Evolutionary conservation across 2,113 vertebrate species (phyloP).

Genomic region (Pachycephala philippinensis): DNA sequence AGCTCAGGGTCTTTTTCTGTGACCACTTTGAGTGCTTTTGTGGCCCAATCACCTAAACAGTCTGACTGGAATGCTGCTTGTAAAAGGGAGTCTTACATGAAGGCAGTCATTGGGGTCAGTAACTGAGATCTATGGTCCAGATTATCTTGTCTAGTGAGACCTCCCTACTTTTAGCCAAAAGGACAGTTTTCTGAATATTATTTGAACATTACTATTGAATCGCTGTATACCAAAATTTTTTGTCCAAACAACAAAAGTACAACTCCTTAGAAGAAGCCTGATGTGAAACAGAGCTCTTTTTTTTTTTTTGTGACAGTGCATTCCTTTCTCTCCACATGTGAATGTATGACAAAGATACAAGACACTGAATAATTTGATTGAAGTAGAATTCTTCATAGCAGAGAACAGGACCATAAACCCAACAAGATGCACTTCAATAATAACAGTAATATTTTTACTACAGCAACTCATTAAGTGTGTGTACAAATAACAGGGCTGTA

Average conservation of each 20-base stretch:
- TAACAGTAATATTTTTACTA: neutral
- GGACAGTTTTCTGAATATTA: neutral
- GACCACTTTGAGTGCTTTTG: fast-evolving
- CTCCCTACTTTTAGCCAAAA: neutral
- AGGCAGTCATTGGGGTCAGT: neutral
- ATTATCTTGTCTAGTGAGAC: neutral
- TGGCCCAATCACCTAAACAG: neutral
- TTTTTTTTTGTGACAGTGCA: neutral
- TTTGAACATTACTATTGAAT: neutral
- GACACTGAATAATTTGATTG: neutral
- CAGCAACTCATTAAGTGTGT: neutral
- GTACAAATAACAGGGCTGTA: neutral
- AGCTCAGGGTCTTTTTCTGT: neutral
- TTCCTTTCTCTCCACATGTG: neutral
- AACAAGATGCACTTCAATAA: neutral
- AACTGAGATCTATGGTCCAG: neutral
- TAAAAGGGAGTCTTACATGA: neutral
- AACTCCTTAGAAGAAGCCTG: neutral
- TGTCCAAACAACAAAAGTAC: neutral
- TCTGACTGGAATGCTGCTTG: neutral
- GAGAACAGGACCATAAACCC: neutral
- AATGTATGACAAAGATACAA: neutral
- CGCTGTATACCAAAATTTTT: neutral
- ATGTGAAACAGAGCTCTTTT: neutral
- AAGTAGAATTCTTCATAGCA: neutral